Conservation (phyloP, 2,888 invertebrate species). For the Pandemis corylana region DNA sequence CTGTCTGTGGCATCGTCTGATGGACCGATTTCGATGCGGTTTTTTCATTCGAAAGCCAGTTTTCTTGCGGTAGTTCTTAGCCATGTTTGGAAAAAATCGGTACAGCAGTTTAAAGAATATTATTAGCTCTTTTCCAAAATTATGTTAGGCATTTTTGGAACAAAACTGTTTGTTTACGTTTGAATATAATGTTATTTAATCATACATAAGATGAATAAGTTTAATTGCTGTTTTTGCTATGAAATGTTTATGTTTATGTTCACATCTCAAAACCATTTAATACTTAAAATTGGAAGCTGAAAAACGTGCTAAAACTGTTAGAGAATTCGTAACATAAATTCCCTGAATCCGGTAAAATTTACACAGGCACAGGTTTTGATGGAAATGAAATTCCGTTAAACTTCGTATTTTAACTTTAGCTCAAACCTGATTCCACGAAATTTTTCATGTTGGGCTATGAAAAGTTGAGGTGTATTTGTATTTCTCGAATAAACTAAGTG, state of each 20-base stretch:
- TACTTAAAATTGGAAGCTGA: neutral
- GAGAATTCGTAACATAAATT: neutral
- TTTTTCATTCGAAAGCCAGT: too few species aligned
- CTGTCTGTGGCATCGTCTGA: too few species aligned
- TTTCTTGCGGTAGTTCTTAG: too few species aligned
- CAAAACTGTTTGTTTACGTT: too few species aligned
- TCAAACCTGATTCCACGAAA: slow-evolving; percentile 14
- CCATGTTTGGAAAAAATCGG: too few species aligned
- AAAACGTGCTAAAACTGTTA: slow-evolving; percentile 1
- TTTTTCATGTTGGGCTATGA: slow-evolving; percentile 17
- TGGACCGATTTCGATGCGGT: too few species aligned
- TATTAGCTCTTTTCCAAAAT: too few species aligned
- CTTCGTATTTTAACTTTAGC: slow-evolving; percentile 29
- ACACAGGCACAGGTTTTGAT: slow-evolving; percentile 19
- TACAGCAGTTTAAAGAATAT: too few species aligned
- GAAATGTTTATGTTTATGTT: neutral
- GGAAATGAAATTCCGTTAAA: slow-evolving; percentile 32
- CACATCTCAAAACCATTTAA: neutral
- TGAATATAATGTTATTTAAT: too few species aligned
- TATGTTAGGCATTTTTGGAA: too few species aligned
- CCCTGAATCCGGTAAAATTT: slow-evolving; percentile 3
- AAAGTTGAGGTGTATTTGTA: slow-evolving; percentile 34
- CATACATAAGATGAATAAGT: too few species aligned
- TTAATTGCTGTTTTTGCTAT: neutral
- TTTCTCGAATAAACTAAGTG: neutral